Base-by-base conservation (phyloP, 2,113 vertebrate species). In the Hemiscyllium ocellatum region DNA sequence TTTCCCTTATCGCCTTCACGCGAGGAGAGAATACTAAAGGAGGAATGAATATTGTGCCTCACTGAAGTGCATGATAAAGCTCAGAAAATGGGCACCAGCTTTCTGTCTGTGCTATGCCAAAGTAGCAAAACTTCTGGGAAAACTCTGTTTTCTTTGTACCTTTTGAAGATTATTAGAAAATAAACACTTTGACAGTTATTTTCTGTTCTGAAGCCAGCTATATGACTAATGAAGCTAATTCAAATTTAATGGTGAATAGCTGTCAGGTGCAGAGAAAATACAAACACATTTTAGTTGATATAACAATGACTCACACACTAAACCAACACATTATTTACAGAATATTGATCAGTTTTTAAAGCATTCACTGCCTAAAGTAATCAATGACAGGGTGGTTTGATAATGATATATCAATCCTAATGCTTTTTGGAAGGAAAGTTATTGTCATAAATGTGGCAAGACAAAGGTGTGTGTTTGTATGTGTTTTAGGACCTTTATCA, bases 321-420 rank as follows among this genome's bases (percentile, higher is more conserved):
- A 66, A 37, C n/a, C 89, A 66, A 93, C 89, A 66, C 89, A 93
- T 93, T 93, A 93, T 93, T 93, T 93, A 93, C 89, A 93, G 65
- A 93, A 93, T 93, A 93, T 93, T 93, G 89, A 93, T 93, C 33
- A 47, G 4, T 19, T 66, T 61, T 66, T 66, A 68, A 68, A 93
- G 89, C 61, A 17, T 68, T 66, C 61, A 22, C 89, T 66, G 89
- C 89, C 33, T 19, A 93, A 93, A 93, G 61, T 68, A 93, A 93
- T 93, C 89, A 66, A 22, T 93, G 89, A 56, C 66, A 17, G 89
- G 61, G 61, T 5, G 24, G 61, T 66, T 93, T 93, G 89, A 93
- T 93, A 93, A 93, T 93, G 89, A 93, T 68, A 93, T 93, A 65
- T 93, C 89, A 93, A 37, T 66, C 89, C 66, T 68, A 93, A 66